Base-by-base conservation (phyloP, 2,113 vertebrate species). In the Zapus hudsonius region DNA sequence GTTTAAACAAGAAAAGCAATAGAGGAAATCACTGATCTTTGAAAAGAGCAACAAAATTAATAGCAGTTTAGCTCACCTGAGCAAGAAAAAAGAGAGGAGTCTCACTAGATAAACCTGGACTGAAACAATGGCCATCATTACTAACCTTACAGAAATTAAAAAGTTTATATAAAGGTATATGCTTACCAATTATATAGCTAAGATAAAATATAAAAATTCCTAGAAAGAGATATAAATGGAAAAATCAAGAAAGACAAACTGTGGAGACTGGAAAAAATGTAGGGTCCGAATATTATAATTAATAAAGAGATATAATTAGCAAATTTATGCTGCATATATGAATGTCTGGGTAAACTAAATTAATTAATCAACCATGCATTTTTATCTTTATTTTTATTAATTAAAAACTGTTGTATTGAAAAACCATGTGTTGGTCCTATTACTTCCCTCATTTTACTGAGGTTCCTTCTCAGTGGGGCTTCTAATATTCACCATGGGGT, bases 231-330 rank as follows among this genome's bases (percentile, higher is more conserved):
- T 47, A 8, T 8, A 47, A 47, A 47, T 47, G 47, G 47, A 47
- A 69, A 91, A 85, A 61, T 78, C 52, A 69, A 76, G 64, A 44
- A 84, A 84, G n/a, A 27, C n/a, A 55, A 84, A 40, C 23, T 85
- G 29, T 12, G 27, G 27, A 74, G 12, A 59, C 11, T 44, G 8
- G 55, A 78, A 11, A 78, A 91, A 72, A 42, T 36, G 69, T 33
- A 69, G 69, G 59, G n/a, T 57, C 17, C 69, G 17, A 70, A 85
- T 61, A 85, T 3, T 25, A 8, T 38, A 83, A 73, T 2, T 36
- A 84, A 25, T 61, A 38, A 47, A 85, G 33, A 44, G 22, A 61
- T 38, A 57, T 8, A 44, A 61, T 61, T 85, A 11, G 44, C 67
- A 78, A 85, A 61, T 76, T 67, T 40, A 42, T 15, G 22, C 36